These are phyloP conservation scores for Drosophila burlai DNA, from an alignment of 1,140 invertebrate species.

Conservation along the genomic window DNA sequence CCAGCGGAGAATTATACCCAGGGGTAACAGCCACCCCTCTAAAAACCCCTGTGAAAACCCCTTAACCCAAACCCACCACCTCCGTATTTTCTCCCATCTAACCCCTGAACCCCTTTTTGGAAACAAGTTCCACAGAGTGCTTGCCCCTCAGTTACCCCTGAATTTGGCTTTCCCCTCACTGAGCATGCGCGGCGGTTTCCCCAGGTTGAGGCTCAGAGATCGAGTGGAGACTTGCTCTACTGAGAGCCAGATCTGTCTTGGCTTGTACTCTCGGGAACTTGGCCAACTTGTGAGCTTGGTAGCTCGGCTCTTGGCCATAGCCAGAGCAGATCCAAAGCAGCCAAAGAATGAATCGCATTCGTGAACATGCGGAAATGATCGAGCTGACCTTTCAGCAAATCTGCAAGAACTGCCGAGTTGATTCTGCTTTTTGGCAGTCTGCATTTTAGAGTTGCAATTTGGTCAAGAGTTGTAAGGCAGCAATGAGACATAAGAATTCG, in stretches of 20 bases:
- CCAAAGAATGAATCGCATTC: slow-evolving; percentile 62
- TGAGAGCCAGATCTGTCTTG: slow-evolving; percentile 8
- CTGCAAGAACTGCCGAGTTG: slow-evolving; percentile 8
- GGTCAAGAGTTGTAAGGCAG: slow-evolving; percentile 15
- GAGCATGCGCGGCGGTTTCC: slow-evolving; percentile 44
- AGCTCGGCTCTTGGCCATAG: slow-evolving; percentile 26
- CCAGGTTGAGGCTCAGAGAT: slow-evolving; percentile 24
- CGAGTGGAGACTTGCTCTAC: slow-evolving; percentile 54
- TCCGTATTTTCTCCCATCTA: not conserved
- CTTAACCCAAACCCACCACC: slow-evolving; percentile 46
- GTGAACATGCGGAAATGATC: slow-evolving; percentile 84
- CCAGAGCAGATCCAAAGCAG: slow-evolving; percentile 27
- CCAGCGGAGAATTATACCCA: slow-evolving; percentile 22
- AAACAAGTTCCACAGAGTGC: slow-evolving; percentile 36
- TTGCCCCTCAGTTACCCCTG: slow-evolving; percentile 50
- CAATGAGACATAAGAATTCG: not conserved
- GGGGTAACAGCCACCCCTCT: not conserved
- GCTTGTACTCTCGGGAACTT: slow-evolving; percentile 20
- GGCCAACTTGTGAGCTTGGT: slow-evolving; percentile 16
- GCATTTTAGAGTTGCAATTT: slow-evolving; percentile 40
- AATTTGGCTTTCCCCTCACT: slow-evolving; percentile 42
- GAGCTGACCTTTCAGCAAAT: slow-evolving; percentile 78
- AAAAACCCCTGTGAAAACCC: slow-evolving; percentile 36
- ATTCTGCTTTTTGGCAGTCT: slow-evolving; percentile 10
- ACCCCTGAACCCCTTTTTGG: slow-evolving; percentile 42